Conservation (phyloP, 2,888 invertebrate genomes). For the Agrotis ipsilon region DNA sequence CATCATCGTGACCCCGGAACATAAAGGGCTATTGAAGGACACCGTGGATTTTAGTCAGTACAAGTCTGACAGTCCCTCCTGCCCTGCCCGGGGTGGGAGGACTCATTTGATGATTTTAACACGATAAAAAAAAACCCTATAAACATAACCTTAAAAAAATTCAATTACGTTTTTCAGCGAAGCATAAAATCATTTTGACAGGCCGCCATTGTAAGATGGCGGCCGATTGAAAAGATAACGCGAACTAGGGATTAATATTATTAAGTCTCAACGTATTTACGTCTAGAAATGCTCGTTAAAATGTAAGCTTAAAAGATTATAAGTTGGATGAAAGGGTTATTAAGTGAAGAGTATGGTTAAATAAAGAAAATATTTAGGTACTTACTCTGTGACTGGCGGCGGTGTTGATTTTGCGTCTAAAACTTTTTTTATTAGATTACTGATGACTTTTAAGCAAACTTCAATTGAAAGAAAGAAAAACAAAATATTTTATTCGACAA, state of each 20-base stretch:
- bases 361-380: conserved; percentile 16
- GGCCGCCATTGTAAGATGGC: conserved; percentile 45
- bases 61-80: too few species aligned
- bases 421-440: neutral
- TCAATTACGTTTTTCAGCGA: conserved; percentile 53
- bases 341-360: neutral
- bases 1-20: too few species aligned
- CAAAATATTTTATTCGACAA: too few species aligned
- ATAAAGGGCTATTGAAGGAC: too few species aligned
- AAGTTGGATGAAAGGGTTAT: conserved; percentile 5
- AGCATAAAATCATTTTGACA: conserved; percentile 58
- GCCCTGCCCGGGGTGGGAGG: too few species aligned
- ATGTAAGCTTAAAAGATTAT: conserved; percentile 44
- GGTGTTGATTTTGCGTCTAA: neutral
- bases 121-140: too few species aligned
- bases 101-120: too few species aligned
- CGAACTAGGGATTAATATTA: conserved; percentile 41
- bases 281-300: conserved; percentile 46
- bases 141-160: conserved; percentile 36
- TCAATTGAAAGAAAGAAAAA: too few species aligned
- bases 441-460: too few species aligned
- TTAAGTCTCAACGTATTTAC: conserved; percentile 42
- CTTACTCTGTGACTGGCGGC: neutral
- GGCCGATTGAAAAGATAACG: conserved; percentile 41
- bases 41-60: too few species aligned